phyloP scores from a whole-genome alignment of 1,140 invertebrate species.

The Drosophila fuyamai region DNA sequence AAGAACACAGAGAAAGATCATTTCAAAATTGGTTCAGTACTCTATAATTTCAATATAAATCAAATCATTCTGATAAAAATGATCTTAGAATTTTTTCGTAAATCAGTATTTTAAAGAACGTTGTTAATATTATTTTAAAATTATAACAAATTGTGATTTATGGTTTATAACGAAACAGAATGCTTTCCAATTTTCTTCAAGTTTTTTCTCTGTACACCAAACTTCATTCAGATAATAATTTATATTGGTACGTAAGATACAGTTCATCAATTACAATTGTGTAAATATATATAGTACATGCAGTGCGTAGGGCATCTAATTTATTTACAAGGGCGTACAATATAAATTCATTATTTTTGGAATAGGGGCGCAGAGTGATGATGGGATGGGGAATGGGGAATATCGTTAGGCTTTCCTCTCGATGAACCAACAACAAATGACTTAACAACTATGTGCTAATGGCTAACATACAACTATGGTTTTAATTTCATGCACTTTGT shows the following conservation, averaged over 20 bases:
- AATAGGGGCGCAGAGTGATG: slow-evolving; percentile 5
- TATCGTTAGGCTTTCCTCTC: slow-evolving; percentile 68
- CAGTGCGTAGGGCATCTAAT: slow-evolving; percentile 44
- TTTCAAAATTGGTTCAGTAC: not conserved
- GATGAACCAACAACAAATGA: slow-evolving; percentile 77
- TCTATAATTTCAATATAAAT: too few relatives aligned
- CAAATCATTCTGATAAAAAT: too few relatives aligned
- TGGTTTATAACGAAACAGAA: too few relatives aligned
- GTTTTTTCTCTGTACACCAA: not conserved
- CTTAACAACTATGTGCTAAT: slow-evolving; percentile 51
- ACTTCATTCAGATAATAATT: slow-evolving; percentile 46
- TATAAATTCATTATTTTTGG: slow-evolving; percentile 54
- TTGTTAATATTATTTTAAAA: too few relatives aligned
- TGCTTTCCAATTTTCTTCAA: slow-evolving; percentile 1
- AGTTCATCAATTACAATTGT: slow-evolving; percentile 44
- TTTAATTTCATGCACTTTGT: slow-evolving; percentile 69
- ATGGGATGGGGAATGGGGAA: slow-evolving; percentile 36
- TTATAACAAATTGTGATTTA: not conserved
- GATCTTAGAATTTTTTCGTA: too few relatives aligned
- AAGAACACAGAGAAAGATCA: slow-evolving; percentile 3
- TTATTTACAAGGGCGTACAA: slow-evolving; percentile 45
- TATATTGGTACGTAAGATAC: slow-evolving; percentile 52
- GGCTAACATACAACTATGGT: slow-evolving; percentile 52
- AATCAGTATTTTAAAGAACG: too few relatives aligned
- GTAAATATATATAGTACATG: slow-evolving; percentile 48